Base-by-base conservation (phyloP, 2,888 invertebrate species). In the Metalampra italica region DNA sequence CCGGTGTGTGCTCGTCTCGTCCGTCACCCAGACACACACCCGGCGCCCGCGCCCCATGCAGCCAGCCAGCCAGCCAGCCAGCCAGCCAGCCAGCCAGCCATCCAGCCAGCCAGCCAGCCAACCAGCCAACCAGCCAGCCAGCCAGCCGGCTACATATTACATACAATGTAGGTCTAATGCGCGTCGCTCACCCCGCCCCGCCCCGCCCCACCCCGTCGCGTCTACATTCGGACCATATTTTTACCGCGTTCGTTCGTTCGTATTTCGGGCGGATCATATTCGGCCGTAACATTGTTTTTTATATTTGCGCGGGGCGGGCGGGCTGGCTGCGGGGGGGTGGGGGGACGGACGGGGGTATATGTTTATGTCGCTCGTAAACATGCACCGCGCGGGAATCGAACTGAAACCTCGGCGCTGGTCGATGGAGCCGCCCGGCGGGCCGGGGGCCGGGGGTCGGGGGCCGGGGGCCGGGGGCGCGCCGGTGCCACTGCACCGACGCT, bases 241-340 rank as follows among this genome's bases (percentile, higher is more conserved):
- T 62, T 60, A 61, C 53, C 53, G 50, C 53, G 51, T 48, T 43
- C 46, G 51, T 49, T 49, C 53, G 51, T 48, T 43, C 46, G 51
- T 49, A 48, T 54, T 55, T 50, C 47, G 50, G 50, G 43, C 52
- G 45, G 47, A 58, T 62, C 58, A 57, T 54, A 49, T 46, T 51
- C 57, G 59, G 55, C 44, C 53, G 22, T 22, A 22, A 48, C 59
- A 57, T 59, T 54, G 56, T 56, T 59, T 60, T n/a, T 58, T 57
- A 55, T 52, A 47, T 41, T 13, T 40, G 43, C 34, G 15, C 13
- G 39, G 22, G 38, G 34, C 44, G 32, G 3, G 34, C 44, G 32
- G 3, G 15, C 9, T 5, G 3, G 22, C 22, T 5, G 22, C 39
- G 39, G 39, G 39, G 14, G 14, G 39, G 38, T 7, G 38, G 9